These are phyloP conservation scores for Microchrysa polita DNA, from an alignment of 2,888 invertebrate species.

Conservation along the genomic window DNA sequence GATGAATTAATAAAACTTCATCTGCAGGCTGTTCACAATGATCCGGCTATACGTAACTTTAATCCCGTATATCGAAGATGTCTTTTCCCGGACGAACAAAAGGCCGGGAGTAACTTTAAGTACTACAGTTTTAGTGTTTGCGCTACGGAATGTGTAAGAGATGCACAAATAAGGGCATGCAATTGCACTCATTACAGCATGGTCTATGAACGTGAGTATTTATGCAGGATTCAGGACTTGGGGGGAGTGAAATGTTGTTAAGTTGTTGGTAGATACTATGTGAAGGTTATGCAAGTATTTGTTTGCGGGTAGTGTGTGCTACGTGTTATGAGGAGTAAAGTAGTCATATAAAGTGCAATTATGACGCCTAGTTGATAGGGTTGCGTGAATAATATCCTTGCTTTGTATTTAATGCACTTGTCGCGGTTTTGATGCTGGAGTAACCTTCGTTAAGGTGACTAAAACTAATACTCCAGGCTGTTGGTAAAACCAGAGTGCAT, in stretches of 20 bases:
- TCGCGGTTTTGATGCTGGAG: too few relatives aligned
- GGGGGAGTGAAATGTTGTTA: constrained; percentile 3
- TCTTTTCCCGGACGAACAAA: constrained; percentile 72
- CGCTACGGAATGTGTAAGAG: constrained; percentile 73
- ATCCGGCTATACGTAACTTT: constrained; percentile 70
- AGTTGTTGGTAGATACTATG: too few relatives aligned
- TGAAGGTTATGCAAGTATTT: too few relatives aligned
- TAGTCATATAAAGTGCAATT: too few relatives aligned
- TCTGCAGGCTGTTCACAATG: constrained; percentile 72
- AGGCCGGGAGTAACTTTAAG: constrained; percentile 68
- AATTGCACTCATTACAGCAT: constrained; percentile 75
- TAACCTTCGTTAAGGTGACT: too few relatives aligned
- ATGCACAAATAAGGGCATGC: constrained; percentile 69
- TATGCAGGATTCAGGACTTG: too few relatives aligned
- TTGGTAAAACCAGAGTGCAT: too few relatives aligned
- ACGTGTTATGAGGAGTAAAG: too few relatives aligned
- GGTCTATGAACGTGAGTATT: constrained; percentile 69
- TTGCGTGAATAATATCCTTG: not conserved
- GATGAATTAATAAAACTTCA: constrained; percentile 54
- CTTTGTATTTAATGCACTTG: not conserved
- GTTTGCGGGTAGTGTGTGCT: too few relatives aligned
- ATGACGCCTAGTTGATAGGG: too few relatives aligned
- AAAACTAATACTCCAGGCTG: too few relatives aligned
- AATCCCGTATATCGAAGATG: constrained; percentile 73
- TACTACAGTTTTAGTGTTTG: constrained; percentile 79